These are phyloP conservation scores for Dreissena polymorpha DNA, from an alignment of 1,140 invertebrate species.

Conservation along the genomic window DNA sequence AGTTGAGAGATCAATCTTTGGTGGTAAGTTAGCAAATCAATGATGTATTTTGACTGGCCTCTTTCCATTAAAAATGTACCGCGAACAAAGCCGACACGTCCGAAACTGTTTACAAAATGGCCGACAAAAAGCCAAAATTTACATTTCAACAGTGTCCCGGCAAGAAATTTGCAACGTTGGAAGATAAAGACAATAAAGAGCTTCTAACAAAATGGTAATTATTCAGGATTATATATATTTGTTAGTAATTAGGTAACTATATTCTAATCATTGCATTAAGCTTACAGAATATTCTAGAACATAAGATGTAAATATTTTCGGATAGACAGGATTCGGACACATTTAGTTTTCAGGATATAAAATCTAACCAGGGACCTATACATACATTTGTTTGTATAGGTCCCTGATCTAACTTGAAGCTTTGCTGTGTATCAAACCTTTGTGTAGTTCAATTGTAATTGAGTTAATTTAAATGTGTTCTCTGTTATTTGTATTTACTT, in stretches of 20 bases:
- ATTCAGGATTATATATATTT: not conserved
- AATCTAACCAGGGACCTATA: not conserved
- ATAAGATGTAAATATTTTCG: not conserved
- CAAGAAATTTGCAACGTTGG: conserved; percentile 69
- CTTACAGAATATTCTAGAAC: not conserved
- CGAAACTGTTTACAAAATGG: conserved; percentile 64
- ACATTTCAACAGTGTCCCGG: conserved; percentile 65
- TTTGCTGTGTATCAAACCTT: no score
- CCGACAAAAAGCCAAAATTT: conserved; percentile 63
- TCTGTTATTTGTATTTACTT: no score
- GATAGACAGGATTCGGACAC: not conserved
- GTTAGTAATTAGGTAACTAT: not conserved
- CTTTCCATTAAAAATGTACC: no score
- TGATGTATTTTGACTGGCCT: no score
- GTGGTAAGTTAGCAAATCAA: no score
- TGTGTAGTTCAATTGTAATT: no score
- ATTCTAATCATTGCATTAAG: not conserved
- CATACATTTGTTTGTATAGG: no score
- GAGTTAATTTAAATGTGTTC: no score
- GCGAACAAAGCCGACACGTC: conserved; percentile 37
- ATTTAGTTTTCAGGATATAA: not conserved
- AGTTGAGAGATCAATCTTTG: no score
- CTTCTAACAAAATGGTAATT: conserved; percentile 73
- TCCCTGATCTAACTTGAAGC: no score
- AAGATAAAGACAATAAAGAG: conserved; percentile 73